Evolutionary conservation across 2,888 invertebrate genomes (phyloP), one percentile per base, ranked within the genome.

Genomic region (Phyto melanocephala): DNA sequence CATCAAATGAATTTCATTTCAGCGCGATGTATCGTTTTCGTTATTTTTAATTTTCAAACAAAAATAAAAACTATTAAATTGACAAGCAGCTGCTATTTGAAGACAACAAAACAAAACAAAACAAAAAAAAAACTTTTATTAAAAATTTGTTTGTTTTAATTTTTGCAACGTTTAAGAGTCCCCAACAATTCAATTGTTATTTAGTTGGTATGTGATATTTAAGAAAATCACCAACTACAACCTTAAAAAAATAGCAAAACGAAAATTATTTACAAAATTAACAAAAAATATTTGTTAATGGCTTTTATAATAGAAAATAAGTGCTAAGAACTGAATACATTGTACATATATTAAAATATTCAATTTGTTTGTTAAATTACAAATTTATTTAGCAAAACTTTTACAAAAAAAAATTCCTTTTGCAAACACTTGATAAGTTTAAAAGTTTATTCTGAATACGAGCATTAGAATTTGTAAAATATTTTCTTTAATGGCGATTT

Each of bases 71-170:
- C 50, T 22, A 17, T 22, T 45, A 70, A 78, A 75, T 60, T 79
- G 82, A 82, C 78, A 82, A 82, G 82, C 82, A 82, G 79, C 82
- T 82, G 82, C 62, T 60, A 71, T 42, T 60, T 56, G 2, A 15
- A n/a, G n/a, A n/a, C n/a, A n/a, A 35, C 1, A 15, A n/a, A n/a
- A n/a, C n/a, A n/a, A n/a, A n/a, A n/a, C n/a, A n/a, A n/a, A n/a
- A 24, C 2, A 54, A 68, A 15, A 65, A 56, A 15, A 74, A 75
- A 68, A 75, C 62, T 28, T 28, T 28, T 28, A 5, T 28, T 28
- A 28, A 28, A 56, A 77, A n/a, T n/a, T n/a, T n/a, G n/a, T n/a
- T n/a, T 52, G 47, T 63, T 47, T 22, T n/a, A 63, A 3, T 70
- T 22, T 37, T 52, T 15, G 24, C 35, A 65, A 20, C 28, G 37